phyloP scores from a whole-genome alignment of 2,797 vertebrate genomes.

The Alauda arvensis region DNA sequence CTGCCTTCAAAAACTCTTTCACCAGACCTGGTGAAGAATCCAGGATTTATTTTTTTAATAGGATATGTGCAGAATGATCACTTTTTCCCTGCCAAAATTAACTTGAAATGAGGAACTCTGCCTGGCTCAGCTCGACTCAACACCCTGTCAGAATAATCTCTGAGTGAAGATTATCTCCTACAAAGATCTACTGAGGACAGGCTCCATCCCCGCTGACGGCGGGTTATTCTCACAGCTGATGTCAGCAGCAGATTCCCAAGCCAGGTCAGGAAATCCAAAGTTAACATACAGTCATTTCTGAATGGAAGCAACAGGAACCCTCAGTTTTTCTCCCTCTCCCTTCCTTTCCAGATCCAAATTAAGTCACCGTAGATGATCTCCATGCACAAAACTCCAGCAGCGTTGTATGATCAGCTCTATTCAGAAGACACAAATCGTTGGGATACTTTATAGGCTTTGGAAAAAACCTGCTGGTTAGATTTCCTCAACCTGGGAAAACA shows the following conservation, averaged over 20 bases:
- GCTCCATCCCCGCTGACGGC: not conserved
- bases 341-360: not conserved
- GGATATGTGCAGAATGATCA: not conserved
- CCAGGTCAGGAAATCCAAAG: slow-evolving; percentile 19
- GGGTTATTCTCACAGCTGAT: slow-evolving; percentile 1
- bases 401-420: not conserved
- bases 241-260: slow-evolving; percentile 12
- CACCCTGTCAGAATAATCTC: slow-evolving; percentile 7
- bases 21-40: not conserved
- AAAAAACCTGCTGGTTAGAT: not conserved
- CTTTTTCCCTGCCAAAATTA: slow-evolving; percentile 11
- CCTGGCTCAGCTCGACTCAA: slow-evolving; percentile 21
- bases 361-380: not conserved
- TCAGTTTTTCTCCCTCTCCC: not conserved
- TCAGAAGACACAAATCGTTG: not conserved
- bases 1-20: not conserved
- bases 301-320: not conserved
- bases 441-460: not conserved
- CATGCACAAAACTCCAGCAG: not conserved
- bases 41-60: not conserved
- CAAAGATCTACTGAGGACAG: slow-evolving; percentile 8
- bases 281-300: not conserved
- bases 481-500: not conserved
- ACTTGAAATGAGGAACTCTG: slow-evolving; percentile 6
- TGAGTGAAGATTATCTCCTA: not conserved